These are phyloP conservation scores for Chrysopilus asiliformis DNA, from an alignment of 2,888 invertebrate species.

Conservation along the genomic window DNA sequence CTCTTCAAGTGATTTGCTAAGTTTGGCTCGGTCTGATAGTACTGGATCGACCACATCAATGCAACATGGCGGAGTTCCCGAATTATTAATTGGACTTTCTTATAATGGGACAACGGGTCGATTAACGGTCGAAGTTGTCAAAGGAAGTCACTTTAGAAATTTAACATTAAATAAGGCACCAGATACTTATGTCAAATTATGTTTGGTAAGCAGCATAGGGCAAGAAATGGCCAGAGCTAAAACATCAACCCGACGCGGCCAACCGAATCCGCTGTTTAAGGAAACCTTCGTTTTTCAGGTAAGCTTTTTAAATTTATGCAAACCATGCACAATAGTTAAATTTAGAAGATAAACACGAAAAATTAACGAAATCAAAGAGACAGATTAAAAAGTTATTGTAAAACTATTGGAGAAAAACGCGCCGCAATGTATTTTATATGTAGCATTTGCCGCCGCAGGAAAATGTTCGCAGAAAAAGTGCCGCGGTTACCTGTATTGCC, in stretches of 20 bases:
- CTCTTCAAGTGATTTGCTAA: conserved; percentile 50
- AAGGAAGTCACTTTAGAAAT: conserved; percentile 57
- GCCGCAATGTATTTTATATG: too few species aligned
- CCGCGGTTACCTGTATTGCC: too few species aligned
- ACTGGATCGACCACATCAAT: conserved; percentile 88
- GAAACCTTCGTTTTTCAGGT: conserved; percentile 95
- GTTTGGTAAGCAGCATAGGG: conserved; percentile 81
- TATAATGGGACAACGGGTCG: conserved; percentile 90
- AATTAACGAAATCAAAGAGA: too few species aligned
- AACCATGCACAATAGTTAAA: too few species aligned
- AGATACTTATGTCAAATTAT: conserved; percentile 88
- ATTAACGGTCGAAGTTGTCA: conserved; percentile 73
- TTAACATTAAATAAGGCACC: conserved; percentile 67
- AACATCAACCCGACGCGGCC: conserved; percentile 80
- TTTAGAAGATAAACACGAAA: too few species aligned
- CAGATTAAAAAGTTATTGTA: too few species aligned
- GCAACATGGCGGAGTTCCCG: conserved; percentile 81
- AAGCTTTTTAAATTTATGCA: conserved; percentile 17
- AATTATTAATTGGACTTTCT: conserved; percentile 75
- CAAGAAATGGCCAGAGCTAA: conserved; percentile 89
- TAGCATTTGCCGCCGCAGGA: too few species aligned
- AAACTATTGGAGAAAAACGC: too few species aligned
- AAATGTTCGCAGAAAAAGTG: too few species aligned
- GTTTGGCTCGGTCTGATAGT: conserved; percentile 81
- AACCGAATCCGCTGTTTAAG: conserved; percentile 91